phyloP scores from a whole-genome alignment of 1,140 invertebrate species.

The Trachymyrmex cornetzi region DNA sequence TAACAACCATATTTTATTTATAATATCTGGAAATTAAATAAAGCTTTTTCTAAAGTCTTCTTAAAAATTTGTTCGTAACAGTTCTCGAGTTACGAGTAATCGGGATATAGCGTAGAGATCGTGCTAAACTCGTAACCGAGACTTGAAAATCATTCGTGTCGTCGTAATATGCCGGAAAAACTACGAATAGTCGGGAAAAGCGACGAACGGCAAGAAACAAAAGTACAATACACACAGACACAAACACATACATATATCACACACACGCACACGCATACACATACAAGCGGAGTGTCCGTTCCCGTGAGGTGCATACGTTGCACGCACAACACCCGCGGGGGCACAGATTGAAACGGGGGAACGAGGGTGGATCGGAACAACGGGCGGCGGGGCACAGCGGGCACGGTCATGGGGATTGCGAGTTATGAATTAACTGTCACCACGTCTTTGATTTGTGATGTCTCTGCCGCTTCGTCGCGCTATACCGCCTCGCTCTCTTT shows the following conservation, averaged over 20 bases:
- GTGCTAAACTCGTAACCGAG: background rate
- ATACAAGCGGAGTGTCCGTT: slow-evolving; percentile 44
- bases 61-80: background rate
- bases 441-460: slow-evolving; percentile 80
- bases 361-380: slow-evolving; percentile 19
- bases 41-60: background rate
- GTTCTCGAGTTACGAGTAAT: background rate
- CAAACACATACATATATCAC: background rate
- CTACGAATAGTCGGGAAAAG: slow-evolving; percentile 17
- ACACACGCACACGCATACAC: too few relatives aligned
- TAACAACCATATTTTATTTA: background rate
- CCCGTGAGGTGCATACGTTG: slow-evolving; percentile 66
- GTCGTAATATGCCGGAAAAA: slow-evolving; percentile 34
- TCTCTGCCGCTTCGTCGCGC: slow-evolving; percentile 58
- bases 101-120: background rate
- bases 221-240: slow-evolving; percentile 61
- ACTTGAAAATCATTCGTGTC: slow-evolving; percentile 39
- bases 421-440: slow-evolving; percentile 82
- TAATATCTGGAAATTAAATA: background rate
- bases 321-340: slow-evolving; percentile 72
- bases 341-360: slow-evolving; percentile 73
- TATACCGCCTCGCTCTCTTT: background rate
- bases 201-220: slow-evolving; percentile 56
- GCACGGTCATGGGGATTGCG: slow-evolving; percentile 67
- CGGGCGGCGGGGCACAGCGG: slow-evolving; percentile 33